Percentiles rank a stretch among this genome's conserved stretches.
phyloP scores from a whole-genome alignment of 2,113 vertebrate genomes.

The Oreochromis spilurus region DNA sequence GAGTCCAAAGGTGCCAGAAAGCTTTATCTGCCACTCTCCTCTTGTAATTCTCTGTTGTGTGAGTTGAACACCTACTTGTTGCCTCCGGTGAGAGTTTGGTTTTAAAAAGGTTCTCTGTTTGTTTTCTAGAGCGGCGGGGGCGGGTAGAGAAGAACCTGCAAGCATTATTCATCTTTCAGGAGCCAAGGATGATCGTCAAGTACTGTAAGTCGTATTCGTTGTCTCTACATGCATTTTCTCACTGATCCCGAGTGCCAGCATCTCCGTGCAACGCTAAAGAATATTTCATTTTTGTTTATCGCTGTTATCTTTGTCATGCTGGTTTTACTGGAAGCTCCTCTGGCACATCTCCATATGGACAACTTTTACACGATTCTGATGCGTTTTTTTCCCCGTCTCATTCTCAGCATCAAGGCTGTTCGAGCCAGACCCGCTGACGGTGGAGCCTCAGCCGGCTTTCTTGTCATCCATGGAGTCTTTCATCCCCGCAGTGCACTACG shows the following conservation, averaged over 20 bases:
- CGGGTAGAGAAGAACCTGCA: constrained; percentile 77
- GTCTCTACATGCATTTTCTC: background rate
- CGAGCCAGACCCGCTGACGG: constrained; percentile 47
- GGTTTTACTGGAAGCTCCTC: background rate
- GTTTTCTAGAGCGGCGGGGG: constrained; percentile 77
- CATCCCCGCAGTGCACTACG: constrained; percentile 81
- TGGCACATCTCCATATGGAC: background rate
- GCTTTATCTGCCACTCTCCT: background rate
- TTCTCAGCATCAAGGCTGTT: constrained; percentile 45
- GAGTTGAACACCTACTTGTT: constrained; percentile 29
- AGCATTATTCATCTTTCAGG: constrained; percentile 90
- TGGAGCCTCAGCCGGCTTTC: constrained; percentile 46
- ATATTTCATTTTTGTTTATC: background rate
- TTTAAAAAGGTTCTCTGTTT: constrained; percentile 23
- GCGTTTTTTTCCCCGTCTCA: fast-evolving
- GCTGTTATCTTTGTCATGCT: background rate
- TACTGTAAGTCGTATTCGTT: constrained; percentile 64
- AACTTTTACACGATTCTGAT: background rate
- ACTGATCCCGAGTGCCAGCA: background rate
- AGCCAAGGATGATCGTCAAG: constrained; percentile 75
- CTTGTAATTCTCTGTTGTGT: background rate
- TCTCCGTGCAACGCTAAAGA: background rate
- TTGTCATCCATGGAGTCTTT: constrained; percentile 67
- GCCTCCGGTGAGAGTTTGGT: background rate
- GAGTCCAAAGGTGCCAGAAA: constrained; percentile 79